These are phyloP conservation scores for Peromyscus leucopus DNA, from an alignment of 2,113 vertebrate genomes.

Conservation along the genomic window DNA sequence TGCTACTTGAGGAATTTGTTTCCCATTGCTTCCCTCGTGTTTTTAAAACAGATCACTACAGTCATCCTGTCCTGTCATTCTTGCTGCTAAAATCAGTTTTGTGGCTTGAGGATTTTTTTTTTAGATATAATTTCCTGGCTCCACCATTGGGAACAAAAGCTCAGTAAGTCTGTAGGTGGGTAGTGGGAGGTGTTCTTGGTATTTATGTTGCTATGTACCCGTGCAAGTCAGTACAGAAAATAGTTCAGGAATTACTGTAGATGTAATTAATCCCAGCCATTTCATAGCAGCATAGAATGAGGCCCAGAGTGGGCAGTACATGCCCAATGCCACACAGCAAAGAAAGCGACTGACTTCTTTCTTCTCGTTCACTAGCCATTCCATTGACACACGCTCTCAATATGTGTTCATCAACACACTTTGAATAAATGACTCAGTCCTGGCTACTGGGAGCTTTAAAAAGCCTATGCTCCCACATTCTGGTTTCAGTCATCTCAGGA, in stretches of 20 bases:
- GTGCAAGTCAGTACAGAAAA: slow-evolving; percentile 1
- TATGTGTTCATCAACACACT: background rate
- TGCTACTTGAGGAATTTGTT: background rate
- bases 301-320: background rate
- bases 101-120: background rate
- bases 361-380: background rate
- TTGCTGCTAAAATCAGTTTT: background rate
- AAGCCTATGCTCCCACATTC: background rate
- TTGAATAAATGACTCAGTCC: background rate
- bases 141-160: background rate
- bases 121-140: background rate
- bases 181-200: background rate
- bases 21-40: background rate
- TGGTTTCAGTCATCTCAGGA: background rate
- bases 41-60: background rate
- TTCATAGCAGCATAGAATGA: background rate
- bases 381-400: background rate
- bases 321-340: background rate
- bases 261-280: background rate
- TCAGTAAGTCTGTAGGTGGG: background rate
- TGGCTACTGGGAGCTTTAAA: background rate
- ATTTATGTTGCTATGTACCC: background rate
- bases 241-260: background rate
- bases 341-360: background rate
- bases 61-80: background rate